Evolutionary conservation across 92 coral and sea anemone species (phyloP), one percentile per base, ranked within the genome.

Genomic region (Desmophyllum pertusum): DNA sequence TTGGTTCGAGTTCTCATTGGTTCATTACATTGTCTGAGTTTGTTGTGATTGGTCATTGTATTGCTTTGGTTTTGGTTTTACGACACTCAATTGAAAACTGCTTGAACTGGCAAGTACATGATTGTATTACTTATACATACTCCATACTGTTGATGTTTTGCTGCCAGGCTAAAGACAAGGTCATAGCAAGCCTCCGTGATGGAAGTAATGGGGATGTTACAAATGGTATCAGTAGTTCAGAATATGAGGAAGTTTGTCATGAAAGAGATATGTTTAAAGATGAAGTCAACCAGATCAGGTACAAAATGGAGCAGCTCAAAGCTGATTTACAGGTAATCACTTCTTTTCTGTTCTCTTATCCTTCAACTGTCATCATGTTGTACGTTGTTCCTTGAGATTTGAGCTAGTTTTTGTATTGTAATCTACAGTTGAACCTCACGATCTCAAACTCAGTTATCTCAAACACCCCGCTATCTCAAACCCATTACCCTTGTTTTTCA

Each of bases 201-300:
- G 98, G 98, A 9, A 92, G 90, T 29, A 89, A 91, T 4, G 93
- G 94, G 29, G 99, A 94, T 68, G 98, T 93, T 25, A 65, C 80
- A 57, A 38, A 36, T 3, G 99, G 98, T 66, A 86, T 96, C 19
- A 92, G 92, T 6, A 91, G 92, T 71, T 91, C 97, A 46, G 99
- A 96, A 70, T 92, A 86, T 61, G 99, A 96, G 43, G 99, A 91
- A 38, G 98, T 94, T 66, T 94, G 98, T 74, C 95, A 93, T 72
- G 99, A 96, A 85, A 90, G 94, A 64, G 99, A 94, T 74, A 86
- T 96, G 55, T 71, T 94, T 11, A 87, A 89, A 83, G 99, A 96
- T 57, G 99, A 96, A n/a, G 85, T 96, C 21, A 90, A 89, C 76
- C 99, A 96, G 75, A 84, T 89, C 70, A 93, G 94, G 78, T 96